Percentiles rank a stretch among this genome's conserved stretches.
These are phyloP conservation scores for Neocrepidodera transversa DNA, from an alignment of 2,888 invertebrate species.

Conservation along the genomic window DNA sequence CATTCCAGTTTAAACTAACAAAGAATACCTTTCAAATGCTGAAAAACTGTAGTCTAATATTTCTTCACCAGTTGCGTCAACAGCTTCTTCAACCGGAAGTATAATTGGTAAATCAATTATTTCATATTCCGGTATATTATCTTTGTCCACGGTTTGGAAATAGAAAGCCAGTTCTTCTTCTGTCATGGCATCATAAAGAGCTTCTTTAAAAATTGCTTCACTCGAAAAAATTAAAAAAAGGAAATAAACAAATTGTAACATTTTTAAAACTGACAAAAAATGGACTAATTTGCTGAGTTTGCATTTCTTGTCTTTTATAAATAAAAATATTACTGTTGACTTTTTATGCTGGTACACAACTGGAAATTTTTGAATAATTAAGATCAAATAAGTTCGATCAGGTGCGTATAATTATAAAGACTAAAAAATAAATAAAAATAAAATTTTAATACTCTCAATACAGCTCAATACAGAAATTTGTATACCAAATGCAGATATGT, in stretches of 20 bases:
- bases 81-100: conserved; percentile 26
- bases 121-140: conserved; percentile 66
- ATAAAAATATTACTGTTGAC: not conserved
- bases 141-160: conserved; percentile 56
- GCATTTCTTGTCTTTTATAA: not conserved
- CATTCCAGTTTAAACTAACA: no score
- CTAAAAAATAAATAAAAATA: no score
- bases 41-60: conserved; percentile 65
- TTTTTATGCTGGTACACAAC: conserved; percentile 34
- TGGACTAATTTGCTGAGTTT: not conserved
- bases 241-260: conserved; percentile 10
- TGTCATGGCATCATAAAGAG: conserved; percentile 58
- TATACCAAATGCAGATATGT: no score
- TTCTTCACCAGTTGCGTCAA: conserved; percentile 55
- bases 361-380: conserved; percentile 35
- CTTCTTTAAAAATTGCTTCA: conserved; percentile 29
- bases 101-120: conserved; percentile 68
- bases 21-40: conserved; percentile 70
- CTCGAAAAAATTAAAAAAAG: conserved; percentile 11
- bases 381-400: conserved; percentile 22
- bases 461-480: no score
- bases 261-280: not conserved
- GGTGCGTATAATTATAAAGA: not conserved
- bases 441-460: no score
- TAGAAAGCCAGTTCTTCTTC: conserved; percentile 59